A percentile compares a stretch with the other conserved stretches of the same genome.
Conservation (phyloP, 2,797 vertebrate species). For the Malacoraja senta region DNA sequence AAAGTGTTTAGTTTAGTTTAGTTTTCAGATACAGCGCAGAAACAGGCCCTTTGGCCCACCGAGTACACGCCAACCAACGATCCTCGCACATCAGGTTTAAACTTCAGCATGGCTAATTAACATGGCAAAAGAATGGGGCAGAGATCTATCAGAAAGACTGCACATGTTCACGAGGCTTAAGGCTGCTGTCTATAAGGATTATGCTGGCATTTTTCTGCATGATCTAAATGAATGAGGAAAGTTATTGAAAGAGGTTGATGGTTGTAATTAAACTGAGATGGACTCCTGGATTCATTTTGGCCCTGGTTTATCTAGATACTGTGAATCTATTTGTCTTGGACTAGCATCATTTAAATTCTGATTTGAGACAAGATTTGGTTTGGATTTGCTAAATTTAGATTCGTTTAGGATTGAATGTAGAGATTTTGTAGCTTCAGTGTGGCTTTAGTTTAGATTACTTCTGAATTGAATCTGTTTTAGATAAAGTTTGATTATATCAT, state of each 20-base stretch:
- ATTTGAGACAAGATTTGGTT: neutral
- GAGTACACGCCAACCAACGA: too few species aligned
- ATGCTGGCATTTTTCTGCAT: neutral
- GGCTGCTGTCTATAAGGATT: neutral
- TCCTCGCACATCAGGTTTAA: too few species aligned
- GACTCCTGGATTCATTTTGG: neutral
- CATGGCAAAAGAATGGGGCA: neutral
- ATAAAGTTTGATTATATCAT: too few species aligned
- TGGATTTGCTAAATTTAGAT: neutral
- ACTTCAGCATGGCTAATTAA: too few species aligned
- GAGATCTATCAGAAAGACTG: neutral
- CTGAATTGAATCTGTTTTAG: too few species aligned
- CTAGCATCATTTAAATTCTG: neutral
- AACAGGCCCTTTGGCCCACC: too few species aligned
- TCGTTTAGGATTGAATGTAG: neutral
- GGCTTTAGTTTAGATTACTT: too few species aligned
- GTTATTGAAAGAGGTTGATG: neutral
- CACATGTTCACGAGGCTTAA: neutral
- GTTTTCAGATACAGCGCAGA: too few species aligned
- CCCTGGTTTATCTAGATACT: neutral
- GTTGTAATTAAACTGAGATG: neutral
- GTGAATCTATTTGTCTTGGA: too few species aligned
- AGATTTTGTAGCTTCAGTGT: too few species aligned
- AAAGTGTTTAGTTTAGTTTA: too few species aligned
- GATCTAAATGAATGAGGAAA: neutral